Conservation (phyloP, 2,113 vertebrate genomes). For the Bubo scandiacus region DNA sequence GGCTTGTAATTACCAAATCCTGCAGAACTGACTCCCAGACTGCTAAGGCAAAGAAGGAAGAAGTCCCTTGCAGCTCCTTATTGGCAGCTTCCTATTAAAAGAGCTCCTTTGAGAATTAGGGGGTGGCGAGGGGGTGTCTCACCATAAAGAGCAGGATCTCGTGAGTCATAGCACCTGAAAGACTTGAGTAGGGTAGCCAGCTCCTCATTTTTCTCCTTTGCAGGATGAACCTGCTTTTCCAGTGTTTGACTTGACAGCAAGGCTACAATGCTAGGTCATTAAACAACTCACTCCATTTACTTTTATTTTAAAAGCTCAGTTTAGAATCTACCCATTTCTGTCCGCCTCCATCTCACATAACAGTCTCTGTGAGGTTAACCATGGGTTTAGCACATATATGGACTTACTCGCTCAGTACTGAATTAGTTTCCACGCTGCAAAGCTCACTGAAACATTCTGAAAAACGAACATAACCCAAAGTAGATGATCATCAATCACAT, state of each 20-base stretch:
- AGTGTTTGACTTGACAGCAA: conserved; percentile 52
- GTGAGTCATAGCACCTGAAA: not conserved
- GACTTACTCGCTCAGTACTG: conserved; percentile 45
- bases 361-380: conserved; percentile 62
- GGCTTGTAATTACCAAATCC: not conserved
- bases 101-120: not conserved
- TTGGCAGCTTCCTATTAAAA: not conserved
- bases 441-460: conserved; percentile 59
- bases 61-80: not conserved
- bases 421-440: conserved; percentile 62
- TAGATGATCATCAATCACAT: conserved; percentile 65
- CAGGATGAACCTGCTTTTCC: conserved; percentile 43
- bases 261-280: conserved; percentile 52
- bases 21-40: not conserved
- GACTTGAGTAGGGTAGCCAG: not conserved
- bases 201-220: not conserved
- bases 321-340: conserved; percentile 62
- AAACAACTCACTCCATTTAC: conserved; percentile 67
- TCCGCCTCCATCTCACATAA: conserved; percentile 47
- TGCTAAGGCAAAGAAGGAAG: not conserved
- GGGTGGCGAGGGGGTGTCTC: not conserved
- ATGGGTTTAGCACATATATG: conserved; percentile 51
- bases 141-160: not conserved
- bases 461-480: conserved; percentile 49
- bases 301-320: conserved; percentile 70